A percentile compares a stretch with the other conserved stretches of the same genome.
phyloP scores from a whole-genome alignment of 2,113 vertebrate species.

The Ciconia stormi region DNA sequence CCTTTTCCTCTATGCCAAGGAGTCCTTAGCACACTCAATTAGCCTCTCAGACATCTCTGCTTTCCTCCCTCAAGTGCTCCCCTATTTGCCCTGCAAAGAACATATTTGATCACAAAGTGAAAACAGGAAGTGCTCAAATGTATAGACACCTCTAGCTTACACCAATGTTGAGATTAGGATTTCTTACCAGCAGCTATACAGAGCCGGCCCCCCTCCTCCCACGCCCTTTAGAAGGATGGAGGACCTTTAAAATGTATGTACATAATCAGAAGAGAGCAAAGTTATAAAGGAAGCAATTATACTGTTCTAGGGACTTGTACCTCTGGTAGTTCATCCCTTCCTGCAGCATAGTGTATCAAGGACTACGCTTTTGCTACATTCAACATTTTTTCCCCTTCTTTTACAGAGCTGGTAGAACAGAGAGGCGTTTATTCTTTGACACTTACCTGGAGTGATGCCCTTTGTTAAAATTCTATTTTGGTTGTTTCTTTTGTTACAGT shows the following conservation, averaged over 20 bases:
- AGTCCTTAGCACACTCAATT: slow-evolving; percentile 85
- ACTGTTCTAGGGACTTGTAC: slow-evolving; percentile 3
- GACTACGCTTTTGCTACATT: not conserved
- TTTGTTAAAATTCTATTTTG: not conserved
- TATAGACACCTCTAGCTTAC: slow-evolving; percentile 83
- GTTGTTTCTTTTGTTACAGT: not conserved
- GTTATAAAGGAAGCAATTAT: slow-evolving; percentile 65
- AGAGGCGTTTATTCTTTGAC: not conserved
- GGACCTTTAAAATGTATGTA: slow-evolving; percentile 50
- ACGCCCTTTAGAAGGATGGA: slow-evolving; percentile 13
- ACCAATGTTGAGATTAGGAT: slow-evolving; percentile 65
- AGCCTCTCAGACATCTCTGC: slow-evolving; percentile 81
- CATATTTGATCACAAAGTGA: slow-evolving; percentile 85
- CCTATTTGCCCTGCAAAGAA: slow-evolving; percentile 85
- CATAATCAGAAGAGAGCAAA: slow-evolving; percentile 50
- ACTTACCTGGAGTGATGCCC: not conserved
- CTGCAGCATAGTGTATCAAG: not conserved
- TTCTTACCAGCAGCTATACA: slow-evolving; percentile 57
- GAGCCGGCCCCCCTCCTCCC: not conserved
- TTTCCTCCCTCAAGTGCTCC: slow-evolving; percentile 83
- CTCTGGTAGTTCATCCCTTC: slow-evolving; percentile 35
- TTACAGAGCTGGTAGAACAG: not conserved
- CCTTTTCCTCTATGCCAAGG: slow-evolving; percentile 76
- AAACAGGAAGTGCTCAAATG: slow-evolving; percentile 93
- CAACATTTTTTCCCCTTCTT: not conserved